Percentiles rank a stretch among this genome's conserved stretches.
phyloP scores from a whole-genome alignment of 2,888 invertebrate genomes.

The Anaspis maculata region DNA sequence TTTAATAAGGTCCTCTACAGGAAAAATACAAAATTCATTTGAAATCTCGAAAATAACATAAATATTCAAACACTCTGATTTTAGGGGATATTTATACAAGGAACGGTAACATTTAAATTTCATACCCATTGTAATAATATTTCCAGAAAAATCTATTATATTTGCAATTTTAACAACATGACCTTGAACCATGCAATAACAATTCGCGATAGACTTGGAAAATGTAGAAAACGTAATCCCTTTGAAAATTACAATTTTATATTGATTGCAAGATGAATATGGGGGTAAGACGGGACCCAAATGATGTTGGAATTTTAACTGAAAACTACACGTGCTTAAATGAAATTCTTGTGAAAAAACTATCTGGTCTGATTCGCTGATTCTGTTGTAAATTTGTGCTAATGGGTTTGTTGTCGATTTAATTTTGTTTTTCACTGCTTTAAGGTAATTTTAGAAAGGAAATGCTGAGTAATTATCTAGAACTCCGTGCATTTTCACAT shows the following conservation, averaged over 20 bases:
- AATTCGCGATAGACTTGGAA: constrained; percentile 1
- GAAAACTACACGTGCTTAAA: neutral
- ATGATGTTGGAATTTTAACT: neutral
- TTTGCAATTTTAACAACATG: constrained; percentile 3
- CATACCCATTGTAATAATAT: neutral
- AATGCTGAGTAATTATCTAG: constrained; percentile 13
- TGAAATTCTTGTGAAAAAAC: neutral
- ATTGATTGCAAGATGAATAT: neutral
- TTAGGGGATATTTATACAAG: constrained; percentile 1
- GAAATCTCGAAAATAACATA: neutral
- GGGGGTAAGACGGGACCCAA: constrained; percentile 1
- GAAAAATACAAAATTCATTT: neutral
- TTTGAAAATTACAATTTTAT: constrained; percentile 1
- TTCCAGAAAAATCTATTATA: neutral
- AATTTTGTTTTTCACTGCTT: constrained; percentile 6
- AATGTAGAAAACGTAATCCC: neutral
- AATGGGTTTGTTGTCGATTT: constrained; percentile 13
- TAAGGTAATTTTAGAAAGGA: constrained; percentile 13
- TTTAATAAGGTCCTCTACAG: neutral
- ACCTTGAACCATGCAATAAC: constrained; percentile 2
- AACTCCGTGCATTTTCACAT: constrained; percentile 9
- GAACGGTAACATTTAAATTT: neutral
- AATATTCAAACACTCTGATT: neutral
- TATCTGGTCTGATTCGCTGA: constrained; percentile 1
- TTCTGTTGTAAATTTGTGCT: constrained; percentile 9